phyloP scores from a whole-genome alignment of 2,888 invertebrate genomes.

The Polymixis lichenea region DNA sequence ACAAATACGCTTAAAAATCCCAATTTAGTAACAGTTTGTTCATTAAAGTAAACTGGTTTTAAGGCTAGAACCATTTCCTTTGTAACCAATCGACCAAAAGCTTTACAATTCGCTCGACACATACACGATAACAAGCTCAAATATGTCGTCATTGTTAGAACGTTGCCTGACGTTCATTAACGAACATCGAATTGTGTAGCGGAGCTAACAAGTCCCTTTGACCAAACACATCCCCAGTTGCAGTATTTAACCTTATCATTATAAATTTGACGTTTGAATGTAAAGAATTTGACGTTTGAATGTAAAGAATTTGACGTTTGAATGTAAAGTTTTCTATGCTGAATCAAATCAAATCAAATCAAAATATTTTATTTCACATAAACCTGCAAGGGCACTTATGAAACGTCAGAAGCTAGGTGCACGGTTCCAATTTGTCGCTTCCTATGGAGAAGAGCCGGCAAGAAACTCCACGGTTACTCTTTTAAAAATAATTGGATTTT shows the following conservation, averaged over 20 bases:
- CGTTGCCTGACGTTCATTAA: background rate
- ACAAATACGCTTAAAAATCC: background rate
- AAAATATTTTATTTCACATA: too few relatives aligned
- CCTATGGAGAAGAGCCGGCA: too few relatives aligned
- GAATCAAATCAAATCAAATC: too few relatives aligned
- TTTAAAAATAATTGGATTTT: too few relatives aligned
- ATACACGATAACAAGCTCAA: background rate
- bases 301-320: background rate
- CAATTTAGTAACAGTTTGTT: background rate
- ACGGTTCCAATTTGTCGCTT: too few relatives aligned
- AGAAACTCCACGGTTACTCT: too few relatives aligned
- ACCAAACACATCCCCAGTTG: background rate
- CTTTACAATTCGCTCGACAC: background rate
- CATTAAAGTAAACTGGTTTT: background rate
- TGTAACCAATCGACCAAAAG: background rate
- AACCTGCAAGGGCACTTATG: too few relatives aligned
- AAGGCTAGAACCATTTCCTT: background rate
- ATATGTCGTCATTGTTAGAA: background rate
- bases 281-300: background rate
- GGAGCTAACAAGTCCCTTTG: slow-evolving; percentile 4
- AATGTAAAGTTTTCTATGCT: background rate
- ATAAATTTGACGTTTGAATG: slow-evolving; percentile 2
- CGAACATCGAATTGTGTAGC: background rate
- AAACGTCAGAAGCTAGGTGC: too few relatives aligned
- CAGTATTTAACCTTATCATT: slow-evolving; percentile 1